A percentile compares a stretch with the other conserved stretches of the same genome.
Conservation (phyloP, 2,888 invertebrate species). For the Synergus umbraculus region DNA sequence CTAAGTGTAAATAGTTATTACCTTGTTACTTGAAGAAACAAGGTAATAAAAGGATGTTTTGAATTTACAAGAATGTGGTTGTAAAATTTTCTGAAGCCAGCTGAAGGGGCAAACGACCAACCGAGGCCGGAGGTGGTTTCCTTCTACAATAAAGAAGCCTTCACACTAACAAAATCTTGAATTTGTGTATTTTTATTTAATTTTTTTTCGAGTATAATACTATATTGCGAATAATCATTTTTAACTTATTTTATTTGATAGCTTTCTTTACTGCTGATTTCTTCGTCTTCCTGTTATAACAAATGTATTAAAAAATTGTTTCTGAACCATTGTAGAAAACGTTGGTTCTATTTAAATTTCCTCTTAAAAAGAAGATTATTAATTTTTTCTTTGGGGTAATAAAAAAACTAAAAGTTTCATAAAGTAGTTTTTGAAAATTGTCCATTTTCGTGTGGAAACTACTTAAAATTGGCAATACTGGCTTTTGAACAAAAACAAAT, state of each 20-base stretch:
- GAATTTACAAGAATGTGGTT: slow-evolving; percentile 38
- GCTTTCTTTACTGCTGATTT: background rate
- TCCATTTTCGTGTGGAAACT: background rate
- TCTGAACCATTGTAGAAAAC: background rate
- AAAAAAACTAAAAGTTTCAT: background rate
- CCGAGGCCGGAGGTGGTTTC: slow-evolving; percentile 39
- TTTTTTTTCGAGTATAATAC: background rate
- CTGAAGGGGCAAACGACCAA: slow-evolving; percentile 38
- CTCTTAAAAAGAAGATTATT: background rate
- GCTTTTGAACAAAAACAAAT: background rate
- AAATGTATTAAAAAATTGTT: background rate
- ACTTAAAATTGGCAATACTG: slow-evolving; percentile 12
- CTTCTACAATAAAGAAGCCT: slow-evolving; percentile 39
- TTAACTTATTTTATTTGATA: background rate
- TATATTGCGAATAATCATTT: background rate
- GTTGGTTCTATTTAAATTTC: background rate
- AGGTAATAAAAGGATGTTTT: slow-evolving; percentile 34
- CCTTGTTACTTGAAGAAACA: background rate
- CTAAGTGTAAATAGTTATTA: background rate
- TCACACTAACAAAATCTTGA: slow-evolving; percentile 11
- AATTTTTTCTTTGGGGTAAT: background rate
- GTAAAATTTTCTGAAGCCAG: slow-evolving; percentile 39
- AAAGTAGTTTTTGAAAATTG: background rate
- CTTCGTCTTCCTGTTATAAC: background rate
- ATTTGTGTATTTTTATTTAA: slow-evolving; percentile 10